Base-by-base conservation (phyloP, 2,888 invertebrate genomes). In the Orgyia antiqua region DNA sequence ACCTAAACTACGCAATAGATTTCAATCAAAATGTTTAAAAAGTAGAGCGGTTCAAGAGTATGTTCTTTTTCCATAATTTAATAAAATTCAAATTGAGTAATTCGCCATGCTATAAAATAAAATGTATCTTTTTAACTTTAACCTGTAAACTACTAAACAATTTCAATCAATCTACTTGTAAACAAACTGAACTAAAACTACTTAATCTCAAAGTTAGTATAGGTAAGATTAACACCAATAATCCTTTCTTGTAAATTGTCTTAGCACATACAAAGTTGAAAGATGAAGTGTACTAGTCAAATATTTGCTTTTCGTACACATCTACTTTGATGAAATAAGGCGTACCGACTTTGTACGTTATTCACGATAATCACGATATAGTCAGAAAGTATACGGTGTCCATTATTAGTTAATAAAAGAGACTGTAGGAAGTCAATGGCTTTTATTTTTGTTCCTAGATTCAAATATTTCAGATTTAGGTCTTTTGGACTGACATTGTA, bases 301-400 rank as follows among this genome's bases (percentile, higher is more conserved):
- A 53, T 45, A 49, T 55, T 49, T 49, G 45, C 47, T 51, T 40
- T 42, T 38, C 39, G 27, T 38, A 28, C 25, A 39, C 42, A 42
- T 39, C 40, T 31, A 36, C 39, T 52, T 50, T 40, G 44, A 49
- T 45, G 42, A 30, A 32, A 23, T 36, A 36, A 8, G 12, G 5
- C 23, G 12, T 6, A 23, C 12, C 23, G 7, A 6, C n/a, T n/a
- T n/a, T n/a, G n/a, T n/a, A n/a, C n/a, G n/a, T n/a, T n/a, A n/a
- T n/a, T n/a, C n/a, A n/a, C n/a, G n/a, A n/a, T n/a, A 44, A 29
- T 41, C 30, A 35, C 17, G 30, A 32, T 11, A 13, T 7, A 18
- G 13, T 25, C 29, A 31, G 36, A 15, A 15, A 15, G 15, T 15
- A 10, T 37, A 8, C 4, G 4, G 37, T 44, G 34, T 6, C 43